Conservation (phyloP, 2,797 vertebrate species). For the Podargus strigoides region DNA sequence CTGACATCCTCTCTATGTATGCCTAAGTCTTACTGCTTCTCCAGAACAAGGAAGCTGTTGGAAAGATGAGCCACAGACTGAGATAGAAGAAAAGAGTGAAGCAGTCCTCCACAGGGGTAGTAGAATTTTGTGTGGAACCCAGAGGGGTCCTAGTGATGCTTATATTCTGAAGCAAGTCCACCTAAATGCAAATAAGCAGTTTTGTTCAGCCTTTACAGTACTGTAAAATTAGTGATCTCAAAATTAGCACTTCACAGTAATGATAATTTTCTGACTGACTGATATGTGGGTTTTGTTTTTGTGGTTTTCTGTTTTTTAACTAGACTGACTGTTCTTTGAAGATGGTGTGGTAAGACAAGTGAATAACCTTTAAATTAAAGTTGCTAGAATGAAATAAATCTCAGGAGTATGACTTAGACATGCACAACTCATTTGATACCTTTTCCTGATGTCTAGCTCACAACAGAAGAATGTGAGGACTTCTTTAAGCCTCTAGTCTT, state of each 20-base stretch:
- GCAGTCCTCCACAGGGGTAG: neutral
- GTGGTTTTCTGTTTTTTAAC: neutral
- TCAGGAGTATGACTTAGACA: neutral
- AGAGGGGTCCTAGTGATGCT: fast-evolving
- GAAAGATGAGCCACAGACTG: neutral
- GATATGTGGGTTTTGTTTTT: neutral
- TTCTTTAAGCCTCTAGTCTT: neutral
- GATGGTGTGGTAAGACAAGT: neutral
- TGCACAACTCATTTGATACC: neutral
- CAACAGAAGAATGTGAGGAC: neutral
- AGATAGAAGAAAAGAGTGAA: neutral
- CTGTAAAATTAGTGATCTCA: neutral
- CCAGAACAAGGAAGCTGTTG: neutral
- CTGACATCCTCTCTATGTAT: neutral
- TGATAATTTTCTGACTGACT: neutral
- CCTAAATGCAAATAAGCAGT: neutral
- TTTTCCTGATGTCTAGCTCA: neutral
- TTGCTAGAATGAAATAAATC: neutral
- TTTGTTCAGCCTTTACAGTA: neutral
- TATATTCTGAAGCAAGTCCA: neutral
- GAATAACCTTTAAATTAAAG: neutral
- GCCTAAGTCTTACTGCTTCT: neutral
- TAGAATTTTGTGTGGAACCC: neutral
- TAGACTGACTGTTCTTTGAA: neutral
- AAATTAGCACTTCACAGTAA: neutral